Percentiles rank a stretch among this genome's conserved stretches.
These are phyloP conservation scores for Xylophagus ater DNA, from an alignment of 2,888 invertebrate genomes.

Conservation along the genomic window DNA sequence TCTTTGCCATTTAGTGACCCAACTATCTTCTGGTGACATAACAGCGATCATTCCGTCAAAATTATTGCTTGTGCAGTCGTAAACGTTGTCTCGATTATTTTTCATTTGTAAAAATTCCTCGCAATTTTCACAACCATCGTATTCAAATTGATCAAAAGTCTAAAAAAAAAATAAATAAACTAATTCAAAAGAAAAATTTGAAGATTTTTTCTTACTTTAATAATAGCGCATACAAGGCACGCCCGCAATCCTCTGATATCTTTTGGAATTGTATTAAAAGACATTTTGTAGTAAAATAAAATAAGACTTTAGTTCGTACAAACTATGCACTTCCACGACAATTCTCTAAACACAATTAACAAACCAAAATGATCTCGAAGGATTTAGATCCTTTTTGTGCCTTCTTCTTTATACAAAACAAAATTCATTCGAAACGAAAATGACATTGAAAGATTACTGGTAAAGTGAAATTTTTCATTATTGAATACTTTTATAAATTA, in stretches of 20 bases:
- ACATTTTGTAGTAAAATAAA: too few species aligned
- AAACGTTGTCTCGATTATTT: slow-evolving; percentile 83
- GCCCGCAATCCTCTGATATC: slow-evolving; percentile 66
- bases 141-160: slow-evolving; percentile 90
- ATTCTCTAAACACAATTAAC: too few species aligned
- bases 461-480: too few species aligned
- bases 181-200: neutral
- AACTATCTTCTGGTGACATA: slow-evolving; percentile 91
- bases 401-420: too few species aligned
- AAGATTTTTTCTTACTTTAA: slow-evolving; percentile 57
- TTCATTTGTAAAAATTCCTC: slow-evolving; percentile 88
- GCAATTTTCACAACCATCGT: slow-evolving; percentile 93
- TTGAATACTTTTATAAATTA: too few species aligned
- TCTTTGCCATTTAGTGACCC: slow-evolving; percentile 96
- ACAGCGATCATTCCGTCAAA: slow-evolving; percentile 96
- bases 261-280: slow-evolving; percentile 64
- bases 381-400: too few species aligned
- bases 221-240: slow-evolving; percentile 67
- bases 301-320: too few species aligned
- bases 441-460: too few species aligned
- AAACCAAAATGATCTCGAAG: too few species aligned
- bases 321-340: too few species aligned
- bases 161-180: slow-evolving; percentile 37
- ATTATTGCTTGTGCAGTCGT: slow-evolving; percentile 87
- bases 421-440: too few species aligned